Conservation (phyloP, 2,797 vertebrate species). For the Pteronotus mesoamericanus region DNA sequence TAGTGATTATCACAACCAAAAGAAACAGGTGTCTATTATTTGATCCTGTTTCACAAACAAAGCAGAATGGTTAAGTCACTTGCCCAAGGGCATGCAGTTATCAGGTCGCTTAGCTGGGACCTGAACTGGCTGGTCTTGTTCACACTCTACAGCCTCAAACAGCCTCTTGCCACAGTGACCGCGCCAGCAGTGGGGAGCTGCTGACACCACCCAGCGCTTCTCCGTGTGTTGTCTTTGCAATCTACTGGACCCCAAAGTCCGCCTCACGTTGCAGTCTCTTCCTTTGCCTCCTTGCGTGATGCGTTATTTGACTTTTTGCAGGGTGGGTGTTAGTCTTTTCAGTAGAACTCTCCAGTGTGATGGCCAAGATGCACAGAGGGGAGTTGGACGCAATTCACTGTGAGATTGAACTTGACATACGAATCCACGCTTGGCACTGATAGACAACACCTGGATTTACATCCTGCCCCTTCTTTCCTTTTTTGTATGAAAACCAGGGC, state of each 20-base stretch:
- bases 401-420: not conserved
- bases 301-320: not conserved
- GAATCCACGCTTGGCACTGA: not conserved
- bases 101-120: not conserved
- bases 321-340: not conserved
- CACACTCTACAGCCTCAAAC: rapidly evolving
- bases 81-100: not conserved
- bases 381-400: not conserved
- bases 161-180: not conserved
- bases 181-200: rapidly evolving
- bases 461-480: not conserved
- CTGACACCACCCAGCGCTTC: not conserved
- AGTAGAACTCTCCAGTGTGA: not conserved
- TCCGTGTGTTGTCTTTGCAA: rapidly evolving
- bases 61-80: not conserved
- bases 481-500: not conserved
- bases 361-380: not conserved
- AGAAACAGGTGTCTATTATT: not conserved
- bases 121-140: rapidly evolving
- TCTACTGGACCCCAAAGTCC: too few species aligned
- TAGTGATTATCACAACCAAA: not conserved
- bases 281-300: not conserved
- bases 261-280: not conserved
- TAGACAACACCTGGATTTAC: not conserved
- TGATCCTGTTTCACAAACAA: not conserved